phyloP scores from a whole-genome alignment of 2,888 invertebrate species.

The Leptarthrus brevirostris region DNA sequence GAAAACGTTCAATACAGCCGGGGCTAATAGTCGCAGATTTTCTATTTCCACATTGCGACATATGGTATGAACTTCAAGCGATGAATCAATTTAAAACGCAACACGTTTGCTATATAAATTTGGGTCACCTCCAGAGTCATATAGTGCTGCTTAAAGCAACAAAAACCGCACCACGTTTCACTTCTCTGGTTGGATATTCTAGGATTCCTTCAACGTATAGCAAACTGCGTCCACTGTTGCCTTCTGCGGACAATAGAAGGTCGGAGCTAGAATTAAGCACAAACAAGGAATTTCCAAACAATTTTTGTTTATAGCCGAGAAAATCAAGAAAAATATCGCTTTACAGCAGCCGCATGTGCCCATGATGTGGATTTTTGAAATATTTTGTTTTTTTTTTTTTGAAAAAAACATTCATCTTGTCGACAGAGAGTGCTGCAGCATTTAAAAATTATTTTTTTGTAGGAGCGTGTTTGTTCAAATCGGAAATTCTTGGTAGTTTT shows the following conservation, averaged over 20 bases:
- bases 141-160: no score
- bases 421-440: not conserved
- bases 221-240: no score
- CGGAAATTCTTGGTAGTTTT: no score
- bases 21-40: constrained; percentile 13
- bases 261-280: not conserved
- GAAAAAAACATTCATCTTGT: not conserved
- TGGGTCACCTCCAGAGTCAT: no score
- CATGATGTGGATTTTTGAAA: not conserved
- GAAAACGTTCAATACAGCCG: not conserved
- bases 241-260: not conserved
- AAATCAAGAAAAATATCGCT: constrained; percentile 32
- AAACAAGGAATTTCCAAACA: constrained; percentile 13
- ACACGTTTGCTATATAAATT: constrained; percentile 4
- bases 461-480: not conserved
- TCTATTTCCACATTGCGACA: constrained; percentile 12
- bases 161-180: not conserved
- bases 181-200: no score
- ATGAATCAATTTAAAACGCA: constrained; percentile 35
- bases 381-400: not conserved
- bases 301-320: constrained; percentile 21
- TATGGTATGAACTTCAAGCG: not conserved
- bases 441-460: not conserved
- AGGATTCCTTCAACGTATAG: no score
- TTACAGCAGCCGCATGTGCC: not conserved